A percentile compares a stretch with the other conserved stretches of the same genome.
Conservation (phyloP, 1,140 invertebrate genomes). For the Parasteatoda tepidariorum region DNA sequence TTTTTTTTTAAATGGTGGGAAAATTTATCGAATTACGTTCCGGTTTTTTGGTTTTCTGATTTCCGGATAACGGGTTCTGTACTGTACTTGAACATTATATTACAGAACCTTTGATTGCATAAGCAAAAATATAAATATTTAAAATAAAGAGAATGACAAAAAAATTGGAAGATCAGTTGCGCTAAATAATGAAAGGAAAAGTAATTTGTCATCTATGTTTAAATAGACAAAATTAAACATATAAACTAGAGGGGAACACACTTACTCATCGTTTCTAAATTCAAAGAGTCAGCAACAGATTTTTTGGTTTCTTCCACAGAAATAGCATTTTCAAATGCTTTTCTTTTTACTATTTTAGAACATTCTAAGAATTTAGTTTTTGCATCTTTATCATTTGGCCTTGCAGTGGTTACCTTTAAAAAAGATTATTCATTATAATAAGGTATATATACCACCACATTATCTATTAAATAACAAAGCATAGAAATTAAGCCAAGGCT, state of each 20-base stretch:
- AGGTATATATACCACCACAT: neutral
- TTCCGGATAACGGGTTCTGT: too few relatives aligned
- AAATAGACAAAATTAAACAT: too few relatives aligned
- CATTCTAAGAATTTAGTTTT: slow-evolving; percentile 94
- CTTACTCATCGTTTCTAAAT: slow-evolving; percentile 91
- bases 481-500: neutral
- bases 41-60: too few relatives aligned
- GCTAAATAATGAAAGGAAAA: neutral
- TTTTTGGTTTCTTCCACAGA: slow-evolving; percentile 89
- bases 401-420: slow-evolving; percentile 83
- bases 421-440: neutral
- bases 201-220: neutral
- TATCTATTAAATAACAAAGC: too few relatives aligned
- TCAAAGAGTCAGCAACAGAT: slow-evolving; percentile 85
- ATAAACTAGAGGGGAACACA: too few relatives aligned
- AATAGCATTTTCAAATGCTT: slow-evolving; percentile 98
- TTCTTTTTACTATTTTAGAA: slow-evolving; percentile 93
- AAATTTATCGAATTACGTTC: too few relatives aligned
- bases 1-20: too few relatives aligned
- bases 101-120: too few relatives aligned
- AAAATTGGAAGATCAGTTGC: neutral
- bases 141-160: neutral
- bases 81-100: too few relatives aligned
- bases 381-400: slow-evolving; percentile 94
- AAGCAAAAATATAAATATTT: neutral